Conservation (phyloP, 2,113 vertebrate species). For the Polypterus senegalus region DNA sequence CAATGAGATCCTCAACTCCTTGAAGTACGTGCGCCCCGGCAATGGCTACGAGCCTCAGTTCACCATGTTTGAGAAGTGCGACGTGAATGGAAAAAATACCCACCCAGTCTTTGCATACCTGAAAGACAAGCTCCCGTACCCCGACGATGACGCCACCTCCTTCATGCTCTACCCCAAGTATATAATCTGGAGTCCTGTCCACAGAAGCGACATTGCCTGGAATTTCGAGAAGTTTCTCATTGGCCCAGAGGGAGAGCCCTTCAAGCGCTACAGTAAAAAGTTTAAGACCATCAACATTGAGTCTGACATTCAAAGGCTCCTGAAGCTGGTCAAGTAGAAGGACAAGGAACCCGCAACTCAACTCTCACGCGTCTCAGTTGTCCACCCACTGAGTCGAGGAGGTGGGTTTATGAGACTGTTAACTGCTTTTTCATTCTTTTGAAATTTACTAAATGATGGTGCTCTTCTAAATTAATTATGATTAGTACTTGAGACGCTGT, state of each 20-base stretch:
- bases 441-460: conserved; percentile 68
- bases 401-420: background rate
- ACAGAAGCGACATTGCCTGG: conserved; percentile 78
- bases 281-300: conserved; percentile 71
- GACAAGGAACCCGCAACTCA: background rate
- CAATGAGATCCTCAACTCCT: conserved; percentile 73
- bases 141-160: conserved; percentile 59
- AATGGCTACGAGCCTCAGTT: conserved; percentile 73
- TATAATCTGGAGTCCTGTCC: conserved; percentile 76
- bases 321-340: conserved; percentile 69
- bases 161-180: conserved; percentile 74
- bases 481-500: conserved; percentile 55
- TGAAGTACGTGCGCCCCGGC: conserved; percentile 81
- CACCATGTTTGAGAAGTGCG: conserved; percentile 78
- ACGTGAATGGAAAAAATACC: conserved; percentile 75
- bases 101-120: conserved; percentile 89
- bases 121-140: conserved; percentile 83
- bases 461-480: conserved; percentile 54
- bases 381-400: conserved; percentile 3
- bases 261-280: conserved; percentile 83
- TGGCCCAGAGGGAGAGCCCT: conserved; percentile 86
- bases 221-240: conserved; percentile 97
- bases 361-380: conserved; percentile 19
- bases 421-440: conserved; percentile 32
- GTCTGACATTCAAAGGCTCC: conserved; percentile 81